These are phyloP conservation scores for Danio rerio DNA, from an alignment of 2,113 vertebrate species.

Conservation along the genomic window DNA sequence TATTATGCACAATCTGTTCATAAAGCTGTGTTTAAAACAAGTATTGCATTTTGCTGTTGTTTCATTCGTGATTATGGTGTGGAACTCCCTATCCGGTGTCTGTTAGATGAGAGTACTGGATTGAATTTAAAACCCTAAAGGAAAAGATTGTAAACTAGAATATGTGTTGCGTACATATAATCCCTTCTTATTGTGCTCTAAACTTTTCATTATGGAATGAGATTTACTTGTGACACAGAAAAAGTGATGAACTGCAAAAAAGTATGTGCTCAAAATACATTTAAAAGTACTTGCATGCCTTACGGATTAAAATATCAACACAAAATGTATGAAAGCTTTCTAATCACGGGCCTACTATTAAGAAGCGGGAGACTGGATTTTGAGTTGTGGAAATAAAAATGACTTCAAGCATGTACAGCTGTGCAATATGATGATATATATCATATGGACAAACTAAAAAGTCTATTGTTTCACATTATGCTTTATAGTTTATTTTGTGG, in stretches of 20 bases:
- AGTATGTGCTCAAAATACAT: no score
- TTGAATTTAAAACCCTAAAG: slow-evolving; percentile 1
- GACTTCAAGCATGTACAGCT: no score
- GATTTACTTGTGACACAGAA: background rate
- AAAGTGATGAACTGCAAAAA: background rate
- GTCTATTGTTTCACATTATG: no score
- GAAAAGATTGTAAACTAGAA: background rate
- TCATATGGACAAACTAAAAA: no score
- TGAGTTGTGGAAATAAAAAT: no score
- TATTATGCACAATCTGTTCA: background rate
- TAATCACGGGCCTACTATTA: no score
- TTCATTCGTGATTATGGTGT: background rate
- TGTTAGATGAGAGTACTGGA: background rate
- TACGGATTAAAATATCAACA: no score
- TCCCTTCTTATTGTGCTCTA: background rate
- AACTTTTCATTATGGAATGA: background rate
- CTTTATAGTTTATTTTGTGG: no score
- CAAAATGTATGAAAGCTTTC: no score
- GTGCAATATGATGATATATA: no score
- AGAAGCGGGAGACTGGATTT: no score
- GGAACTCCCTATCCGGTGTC: background rate
- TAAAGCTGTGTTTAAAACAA: background rate
- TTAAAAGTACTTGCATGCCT: no score
- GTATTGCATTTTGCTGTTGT: background rate
- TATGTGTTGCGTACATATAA: background rate